Evolutionary conservation across 2,113 vertebrate genomes (phyloP).

Genomic region (Octodon degus): DNA sequence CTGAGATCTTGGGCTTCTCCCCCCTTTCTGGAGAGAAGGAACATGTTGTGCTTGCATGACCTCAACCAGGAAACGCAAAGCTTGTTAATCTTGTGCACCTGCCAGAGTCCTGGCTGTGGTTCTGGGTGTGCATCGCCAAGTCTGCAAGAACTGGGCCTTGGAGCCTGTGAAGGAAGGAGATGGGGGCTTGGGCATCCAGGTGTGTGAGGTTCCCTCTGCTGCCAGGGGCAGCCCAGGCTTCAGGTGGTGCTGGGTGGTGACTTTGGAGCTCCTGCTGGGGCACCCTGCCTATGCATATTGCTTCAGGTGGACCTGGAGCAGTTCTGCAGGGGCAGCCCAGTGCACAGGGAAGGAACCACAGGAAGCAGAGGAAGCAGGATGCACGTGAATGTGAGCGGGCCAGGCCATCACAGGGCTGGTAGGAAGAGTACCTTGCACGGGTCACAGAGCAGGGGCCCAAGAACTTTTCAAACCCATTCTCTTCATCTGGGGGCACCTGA

Average conservation of each 20-base stretch:
- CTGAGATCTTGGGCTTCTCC: neutral
- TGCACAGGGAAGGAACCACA: neutral
- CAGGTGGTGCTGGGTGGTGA: neutral
- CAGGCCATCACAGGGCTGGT: neutral
- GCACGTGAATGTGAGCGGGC: neutral
- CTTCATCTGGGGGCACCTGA: neutral
- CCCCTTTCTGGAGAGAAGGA: neutral
- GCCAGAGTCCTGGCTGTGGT: slow-evolving; percentile 30
- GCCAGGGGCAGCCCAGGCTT: neutral
- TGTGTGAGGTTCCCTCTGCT: neutral
- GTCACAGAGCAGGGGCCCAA: neutral
- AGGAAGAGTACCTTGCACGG: neutral
- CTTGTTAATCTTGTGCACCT: slow-evolving; percentile 67
- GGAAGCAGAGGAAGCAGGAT: neutral
- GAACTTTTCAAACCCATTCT: neutral
- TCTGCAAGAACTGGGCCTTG: neutral
- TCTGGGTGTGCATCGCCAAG: neutral
- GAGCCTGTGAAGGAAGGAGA: neutral
- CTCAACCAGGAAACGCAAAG: slow-evolving; percentile 60
- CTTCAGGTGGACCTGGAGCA: neutral
- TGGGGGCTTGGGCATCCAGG: neutral
- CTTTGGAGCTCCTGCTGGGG: neutral
- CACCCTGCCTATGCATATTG: fast-evolving
- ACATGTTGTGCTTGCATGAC: slow-evolving; percentile 44
- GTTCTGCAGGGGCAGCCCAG: neutral